phyloP scores from a whole-genome alignment of 2,113 vertebrate genomes.

The Podarcis cretensis region DNA sequence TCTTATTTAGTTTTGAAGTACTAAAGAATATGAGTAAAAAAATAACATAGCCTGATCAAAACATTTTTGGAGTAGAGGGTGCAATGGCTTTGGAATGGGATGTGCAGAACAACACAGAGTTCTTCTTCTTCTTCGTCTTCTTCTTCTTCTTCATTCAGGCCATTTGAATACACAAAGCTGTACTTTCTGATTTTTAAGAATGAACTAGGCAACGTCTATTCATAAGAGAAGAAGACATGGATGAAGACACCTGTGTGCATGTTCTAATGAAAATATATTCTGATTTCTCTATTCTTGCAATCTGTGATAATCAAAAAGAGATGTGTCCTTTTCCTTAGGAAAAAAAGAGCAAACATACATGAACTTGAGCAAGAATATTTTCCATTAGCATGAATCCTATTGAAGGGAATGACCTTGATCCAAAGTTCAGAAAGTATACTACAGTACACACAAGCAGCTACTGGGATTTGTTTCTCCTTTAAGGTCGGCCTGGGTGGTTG shows the following conservation, averaged over 20 bases:
- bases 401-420: neutral
- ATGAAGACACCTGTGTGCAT: neutral
- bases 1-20: conserved; percentile 48
- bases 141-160: neutral
- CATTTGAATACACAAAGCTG: neutral
- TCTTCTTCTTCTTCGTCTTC: no score
- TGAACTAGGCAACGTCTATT: no score
- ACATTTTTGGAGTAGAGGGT: neutral
- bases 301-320: neutral
- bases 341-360: neutral
- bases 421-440: neutral
- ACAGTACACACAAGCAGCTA: neutral
- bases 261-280: neutral
- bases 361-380: neutral
- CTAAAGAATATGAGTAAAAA: conserved; percentile 27
- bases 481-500: neutral
- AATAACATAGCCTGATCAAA: conserved; percentile 21
- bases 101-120: neutral
- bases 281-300: neutral
- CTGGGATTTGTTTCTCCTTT: neutral
- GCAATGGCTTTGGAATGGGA: neutral
- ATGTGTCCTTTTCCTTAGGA: neutral
- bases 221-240: neutral
- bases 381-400: neutral
- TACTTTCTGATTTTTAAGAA: neutral